Conservation (phyloP, 2,888 invertebrate species). For the Pyrrhosoma nymphula region DNA sequence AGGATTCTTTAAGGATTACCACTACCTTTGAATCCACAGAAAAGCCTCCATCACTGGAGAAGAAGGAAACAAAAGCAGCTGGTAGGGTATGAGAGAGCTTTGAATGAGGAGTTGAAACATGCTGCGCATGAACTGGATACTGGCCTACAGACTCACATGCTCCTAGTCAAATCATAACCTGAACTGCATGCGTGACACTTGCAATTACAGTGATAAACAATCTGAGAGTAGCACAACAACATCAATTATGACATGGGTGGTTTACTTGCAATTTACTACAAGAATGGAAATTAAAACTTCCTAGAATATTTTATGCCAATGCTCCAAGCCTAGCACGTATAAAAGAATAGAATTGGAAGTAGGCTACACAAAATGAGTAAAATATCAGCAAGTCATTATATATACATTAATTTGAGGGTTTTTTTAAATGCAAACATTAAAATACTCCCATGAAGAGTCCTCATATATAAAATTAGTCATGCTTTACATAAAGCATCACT, state of each 20-base stretch:
- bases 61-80: not conserved
- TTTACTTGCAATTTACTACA: not conserved
- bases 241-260: not conserved
- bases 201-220: not conserved
- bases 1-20: too few relatives aligned
- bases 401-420: not conserved
- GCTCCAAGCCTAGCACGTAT: not conserved
- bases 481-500: not conserved
- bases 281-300: not conserved
- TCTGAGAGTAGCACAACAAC: not conserved
- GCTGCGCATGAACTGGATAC: not conserved
- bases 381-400: too few relatives aligned
- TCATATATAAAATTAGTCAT: not conserved
- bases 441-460: not conserved
- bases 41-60: not conserved
- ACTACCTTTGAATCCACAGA: too few relatives aligned
- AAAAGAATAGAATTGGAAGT: not conserved
- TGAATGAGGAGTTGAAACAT: not conserved
- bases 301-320: not conserved
- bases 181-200: not conserved
- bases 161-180: not conserved
- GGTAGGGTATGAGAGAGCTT: not conserved
- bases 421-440: not conserved
- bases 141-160: not conserved
- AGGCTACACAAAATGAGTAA: not conserved